phyloP scores from a whole-genome alignment of 2,888 invertebrate species.

The Mechanitis messenoides region DNA sequence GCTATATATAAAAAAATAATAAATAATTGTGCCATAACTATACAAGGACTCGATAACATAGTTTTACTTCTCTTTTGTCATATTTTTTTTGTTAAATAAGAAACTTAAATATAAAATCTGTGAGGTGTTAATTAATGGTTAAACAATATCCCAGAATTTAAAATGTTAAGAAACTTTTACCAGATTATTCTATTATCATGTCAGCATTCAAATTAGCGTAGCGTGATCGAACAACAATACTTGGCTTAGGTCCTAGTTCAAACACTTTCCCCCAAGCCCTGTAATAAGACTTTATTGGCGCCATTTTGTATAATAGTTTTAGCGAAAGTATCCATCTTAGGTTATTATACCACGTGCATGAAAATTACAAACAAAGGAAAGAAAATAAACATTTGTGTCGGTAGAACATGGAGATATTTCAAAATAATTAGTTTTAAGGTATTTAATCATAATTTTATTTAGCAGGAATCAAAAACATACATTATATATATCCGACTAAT shows the following conservation, averaged over 20 bases:
- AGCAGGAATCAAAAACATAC: too few relatives aligned
- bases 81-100: too few relatives aligned
- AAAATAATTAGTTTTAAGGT: too few relatives aligned
- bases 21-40: too few relatives aligned
- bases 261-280: conserved; percentile 52
- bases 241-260: conserved; percentile 38
- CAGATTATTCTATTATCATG: conserved; percentile 60
- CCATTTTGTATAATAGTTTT: conserved; percentile 4
- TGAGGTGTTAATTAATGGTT: too few relatives aligned
- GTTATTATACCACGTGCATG: background rate
- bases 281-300: conserved; percentile 42
- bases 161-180: conserved; percentile 35
- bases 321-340: background rate
- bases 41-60: too few relatives aligned
- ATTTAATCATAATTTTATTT: too few relatives aligned
- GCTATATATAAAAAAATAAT: too few relatives aligned
- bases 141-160: too few relatives aligned
- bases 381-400: background rate
- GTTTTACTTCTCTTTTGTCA: too few relatives aligned
- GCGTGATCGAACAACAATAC: conserved; percentile 58
- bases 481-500: too few relatives aligned
- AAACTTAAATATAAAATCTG: too few relatives aligned
- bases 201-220: conserved; percentile 59
- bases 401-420: background rate
- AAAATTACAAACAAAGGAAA: background rate